Base-by-base conservation (phyloP, 2,113 vertebrate species). In the Thalassoma bifasciatum region DNA sequence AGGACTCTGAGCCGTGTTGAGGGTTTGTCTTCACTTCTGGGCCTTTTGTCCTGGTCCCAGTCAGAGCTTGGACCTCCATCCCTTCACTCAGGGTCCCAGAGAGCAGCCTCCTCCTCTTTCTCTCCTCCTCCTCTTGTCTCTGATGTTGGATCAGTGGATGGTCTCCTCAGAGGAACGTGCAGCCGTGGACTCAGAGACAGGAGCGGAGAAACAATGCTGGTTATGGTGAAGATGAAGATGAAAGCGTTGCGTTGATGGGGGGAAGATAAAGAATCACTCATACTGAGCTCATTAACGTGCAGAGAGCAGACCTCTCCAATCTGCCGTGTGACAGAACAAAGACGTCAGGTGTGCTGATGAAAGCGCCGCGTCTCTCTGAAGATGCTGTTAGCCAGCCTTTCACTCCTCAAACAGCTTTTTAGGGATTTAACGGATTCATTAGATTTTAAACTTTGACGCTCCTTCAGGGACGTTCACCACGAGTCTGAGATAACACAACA, bases 371-470 rank as follows among this genome's bases (percentile, higher is more conserved):
- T 30, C 30, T 61, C 68, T 49, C 61, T 85, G 82, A 81, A 73
- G 83, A 30, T 78, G 66, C 68, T 76, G 84, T 84, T 9, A 0
- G 63, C 30, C 30, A 80, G 52, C 77, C 75, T 77, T 69, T 72
- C 72, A 83, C 72, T 70, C 37, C 54, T 34, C 30, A 24, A 54
- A 58, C 58, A 17, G 73, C 70, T 76, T 75, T 82, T 81, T 77
- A 60, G 53, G 53, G 72, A 83, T 83, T 82, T 75, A 77, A 87
- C 80, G 56, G 83, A 82, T 87, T 78, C 66, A 42, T 84, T 79
- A 67, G 78, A 72, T 74, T 68, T 84, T 58, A 60, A n/a, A 65
- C 65, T 34, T 59, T 78, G 37, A 8, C 30, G 4, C 49, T 85
- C 85, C 82, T 83, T 61, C 52, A 36, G 81, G 82, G 77, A 85